Evolutionary conservation across 2,888 invertebrate genomes (phyloP).

Genomic region (Colletes collaris): DNA sequence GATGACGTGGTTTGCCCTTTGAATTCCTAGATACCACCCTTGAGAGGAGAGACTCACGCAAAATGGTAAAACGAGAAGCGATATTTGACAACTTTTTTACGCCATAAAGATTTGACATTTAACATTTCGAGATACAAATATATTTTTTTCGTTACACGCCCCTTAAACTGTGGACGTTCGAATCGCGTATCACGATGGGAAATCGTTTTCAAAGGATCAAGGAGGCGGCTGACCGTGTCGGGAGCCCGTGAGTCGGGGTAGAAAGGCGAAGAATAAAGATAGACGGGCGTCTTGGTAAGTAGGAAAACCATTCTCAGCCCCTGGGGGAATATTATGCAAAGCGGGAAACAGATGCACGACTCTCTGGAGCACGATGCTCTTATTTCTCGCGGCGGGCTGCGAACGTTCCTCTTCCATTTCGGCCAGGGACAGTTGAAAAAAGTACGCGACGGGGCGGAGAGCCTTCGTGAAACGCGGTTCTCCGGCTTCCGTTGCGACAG

Average conservation of each 20-base stretch:
- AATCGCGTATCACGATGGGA: slow-evolving; percentile 1
- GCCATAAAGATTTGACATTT: too few relatives aligned
- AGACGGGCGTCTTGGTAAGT: slow-evolving; percentile 39
- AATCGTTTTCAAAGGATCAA: slow-evolving; percentile 17
- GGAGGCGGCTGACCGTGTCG: slow-evolving; percentile 13
- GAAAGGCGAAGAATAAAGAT: slow-evolving; percentile 31
- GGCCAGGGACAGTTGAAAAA: slow-evolving; percentile 36
- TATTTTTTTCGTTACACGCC: too few relatives aligned
- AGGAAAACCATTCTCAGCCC: slow-evolving; percentile 50
- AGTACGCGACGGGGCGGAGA: slow-evolving; percentile 1
- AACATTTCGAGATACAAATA: too few relatives aligned
- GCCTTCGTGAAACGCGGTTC: slow-evolving; percentile 41
- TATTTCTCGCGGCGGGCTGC: slow-evolving; percentile 60
- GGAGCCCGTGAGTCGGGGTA: background rate
- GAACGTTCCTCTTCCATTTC: slow-evolving; percentile 50
- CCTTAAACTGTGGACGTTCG: background rate
- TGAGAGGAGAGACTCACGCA: too few relatives aligned
- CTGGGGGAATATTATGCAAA: slow-evolving; percentile 75
- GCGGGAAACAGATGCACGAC: slow-evolving; percentile 76
- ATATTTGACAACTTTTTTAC: too few relatives aligned
- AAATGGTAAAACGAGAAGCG: too few relatives aligned
- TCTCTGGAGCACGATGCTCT: slow-evolving; percentile 63
- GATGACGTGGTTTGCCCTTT: too few relatives aligned
- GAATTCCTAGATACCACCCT: too few relatives aligned
- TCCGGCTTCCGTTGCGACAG: slow-evolving; percentile 37